phyloP scores from a whole-genome alignment of 2,113 vertebrate genomes.

The Ceuthmochares aereus region DNA sequence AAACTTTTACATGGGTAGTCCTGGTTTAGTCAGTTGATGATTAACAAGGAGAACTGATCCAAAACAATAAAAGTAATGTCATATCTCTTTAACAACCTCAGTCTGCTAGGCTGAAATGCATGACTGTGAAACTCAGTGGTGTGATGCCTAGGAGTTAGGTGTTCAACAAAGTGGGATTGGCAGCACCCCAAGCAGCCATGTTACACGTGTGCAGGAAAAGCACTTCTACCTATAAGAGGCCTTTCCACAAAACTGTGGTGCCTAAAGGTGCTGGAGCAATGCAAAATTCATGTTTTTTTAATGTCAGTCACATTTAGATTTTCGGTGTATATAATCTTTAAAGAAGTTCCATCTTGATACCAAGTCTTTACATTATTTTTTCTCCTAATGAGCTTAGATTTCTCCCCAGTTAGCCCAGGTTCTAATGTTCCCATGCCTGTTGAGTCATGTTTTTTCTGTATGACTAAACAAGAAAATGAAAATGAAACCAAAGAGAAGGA shows the following conservation, averaged over 20 bases:
- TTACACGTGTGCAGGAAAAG: accelerated
- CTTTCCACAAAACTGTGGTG: neutral
- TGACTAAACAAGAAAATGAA: neutral
- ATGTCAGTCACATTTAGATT: neutral
- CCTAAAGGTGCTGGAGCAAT: neutral
- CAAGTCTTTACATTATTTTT: neutral
- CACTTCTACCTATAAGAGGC: neutral
- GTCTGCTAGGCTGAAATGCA: neutral
- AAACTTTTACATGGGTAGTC: neutral
- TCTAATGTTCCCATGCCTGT: neutral
- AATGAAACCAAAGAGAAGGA: neutral
- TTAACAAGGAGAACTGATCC: slow-evolving; percentile 4
- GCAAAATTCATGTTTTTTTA: neutral
- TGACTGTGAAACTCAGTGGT: neutral
- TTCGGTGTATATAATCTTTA: neutral
- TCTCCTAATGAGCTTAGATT: neutral
- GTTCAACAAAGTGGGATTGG: neutral
- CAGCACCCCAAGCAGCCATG: neutral
- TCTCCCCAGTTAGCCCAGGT: neutral
- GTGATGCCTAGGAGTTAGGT: neutral
- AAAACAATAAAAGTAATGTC: neutral
- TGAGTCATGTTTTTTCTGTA: neutral
- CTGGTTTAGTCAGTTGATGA: neutral
- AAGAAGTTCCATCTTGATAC: neutral
- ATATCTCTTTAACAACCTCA: neutral